Base-by-base conservation (phyloP, 2,888 invertebrate species). In the Cybosia mesomella region DNA sequence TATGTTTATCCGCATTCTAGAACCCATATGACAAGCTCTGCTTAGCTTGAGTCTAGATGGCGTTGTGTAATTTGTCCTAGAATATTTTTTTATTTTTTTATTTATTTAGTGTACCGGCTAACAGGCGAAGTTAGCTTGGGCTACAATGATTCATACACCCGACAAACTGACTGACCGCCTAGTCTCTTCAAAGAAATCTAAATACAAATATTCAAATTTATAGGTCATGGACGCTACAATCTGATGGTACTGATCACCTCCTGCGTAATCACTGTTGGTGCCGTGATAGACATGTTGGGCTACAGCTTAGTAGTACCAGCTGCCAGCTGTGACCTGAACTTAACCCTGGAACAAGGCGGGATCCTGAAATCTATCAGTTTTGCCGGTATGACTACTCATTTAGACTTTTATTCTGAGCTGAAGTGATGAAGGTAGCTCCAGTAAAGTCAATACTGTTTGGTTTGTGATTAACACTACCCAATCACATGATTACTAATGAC, bases 171-270 rank as follows among this genome's bases (percentile, higher is more conserved):
- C n/a, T n/a, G n/a, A n/a, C n/a, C n/a, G n/a, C n/a, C n/a, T n/a
- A n/a, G n/a, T n/a, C n/a, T n/a, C n/a, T n/a, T n/a, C n/a, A n/a
- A 43, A 43, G 43, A 18, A 36, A 11, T 10, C 9, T 11, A 11
- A 10, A 36, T 11, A 36, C 36, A 36, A 11, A 36, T 10, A 8
- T 39, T 39, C 22, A 2, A 10, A 22, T 36, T 59, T 39, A 10
- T 8, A 36, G 85, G 85, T n/a, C 77, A 82, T 69, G 80, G 84
- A 4, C 73, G 79, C 10, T 83, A 83, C 66, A 83, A 81, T 36
- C 11, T 73, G 8, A 24, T 76, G 4, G 58, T 83, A 3, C 70
- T 85, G 8, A 21, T 71, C 21, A 72, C 84, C 0, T 80, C 83
- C 69, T 76, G 84, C 60, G 54, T 72, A 8, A 79, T 83, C 67